Conservation (phyloP, 2,797 vertebrate species). For the Alcedo atthis region DNA sequence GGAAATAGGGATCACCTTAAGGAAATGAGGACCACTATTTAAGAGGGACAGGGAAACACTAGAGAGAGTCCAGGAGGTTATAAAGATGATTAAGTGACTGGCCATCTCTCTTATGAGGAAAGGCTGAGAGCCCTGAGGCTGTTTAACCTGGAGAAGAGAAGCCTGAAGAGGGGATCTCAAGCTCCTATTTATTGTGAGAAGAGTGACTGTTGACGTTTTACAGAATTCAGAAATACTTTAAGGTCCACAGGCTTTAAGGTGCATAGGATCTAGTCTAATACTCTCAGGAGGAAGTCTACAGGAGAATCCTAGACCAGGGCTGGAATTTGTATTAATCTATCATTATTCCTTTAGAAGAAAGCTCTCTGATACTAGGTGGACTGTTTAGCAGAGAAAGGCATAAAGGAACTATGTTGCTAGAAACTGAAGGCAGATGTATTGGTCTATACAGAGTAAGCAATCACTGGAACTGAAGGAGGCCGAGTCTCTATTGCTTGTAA, state of each 20-base stretch:
- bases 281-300: neutral
- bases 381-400: neutral
- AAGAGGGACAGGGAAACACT: no score
- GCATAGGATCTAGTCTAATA: neutral
- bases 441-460: conserved; percentile 10
- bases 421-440: neutral
- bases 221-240: neutral
- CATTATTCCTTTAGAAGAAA: neutral
- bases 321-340: neutral
- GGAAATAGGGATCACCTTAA: neutral
- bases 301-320: neutral
- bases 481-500: neutral
- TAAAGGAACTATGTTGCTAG: neutral
- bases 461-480: neutral
- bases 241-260: neutral
- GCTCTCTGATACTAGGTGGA: neutral
- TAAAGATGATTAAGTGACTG: no score
- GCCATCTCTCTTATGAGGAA: no score
- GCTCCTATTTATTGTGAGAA: rapidly evolving
- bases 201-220: neutral
- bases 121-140: no score
- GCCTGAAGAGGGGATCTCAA: neutral
- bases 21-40: neutral
- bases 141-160: no score
- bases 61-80: no score